A percentile compares a stretch with the other conserved stretches of the same genome.
phyloP scores from a whole-genome alignment of 1,140 invertebrate species.

The Chymomyza costata region DNA sequence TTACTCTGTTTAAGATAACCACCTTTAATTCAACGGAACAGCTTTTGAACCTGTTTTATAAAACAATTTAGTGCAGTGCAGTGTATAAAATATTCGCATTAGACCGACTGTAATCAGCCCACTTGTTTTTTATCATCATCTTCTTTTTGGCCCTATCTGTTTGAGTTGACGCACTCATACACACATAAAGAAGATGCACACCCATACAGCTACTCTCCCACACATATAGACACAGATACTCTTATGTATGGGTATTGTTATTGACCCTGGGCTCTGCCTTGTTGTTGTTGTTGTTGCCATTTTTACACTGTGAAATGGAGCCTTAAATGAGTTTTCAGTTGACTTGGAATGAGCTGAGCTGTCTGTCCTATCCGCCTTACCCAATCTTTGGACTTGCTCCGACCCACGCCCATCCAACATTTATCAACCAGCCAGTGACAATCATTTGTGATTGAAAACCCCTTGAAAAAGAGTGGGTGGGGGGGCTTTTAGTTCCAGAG shows the following conservation, averaged over 20 bases:
- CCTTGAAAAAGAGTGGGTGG: slow-evolving; percentile 8
- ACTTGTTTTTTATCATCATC: too few relatives aligned
- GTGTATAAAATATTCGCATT: too few relatives aligned
- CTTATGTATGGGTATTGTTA: slow-evolving; percentile 28
- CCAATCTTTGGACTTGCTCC: background rate
- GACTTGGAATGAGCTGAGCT: slow-evolving; percentile 37
- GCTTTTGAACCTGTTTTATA: too few relatives aligned
- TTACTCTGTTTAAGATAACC: too few relatives aligned
- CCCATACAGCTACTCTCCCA: too few relatives aligned
- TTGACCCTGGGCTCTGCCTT: slow-evolving; percentile 10
- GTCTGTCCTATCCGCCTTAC: slow-evolving; percentile 6
- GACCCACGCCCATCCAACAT: slow-evolving; percentile 5
- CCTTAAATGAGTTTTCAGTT: slow-evolving; percentile 70
- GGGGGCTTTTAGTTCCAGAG: background rate
- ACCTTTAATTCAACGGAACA: too few relatives aligned
- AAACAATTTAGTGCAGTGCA: too few relatives aligned
- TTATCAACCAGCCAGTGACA: slow-evolving; percentile 14
- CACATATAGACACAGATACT: slow-evolving; percentile 1
- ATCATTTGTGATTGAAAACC: slow-evolving; percentile 54
- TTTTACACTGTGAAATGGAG: slow-evolving; percentile 62
- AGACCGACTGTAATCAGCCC: too few relatives aligned
- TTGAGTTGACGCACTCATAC: slow-evolving; percentile 3
- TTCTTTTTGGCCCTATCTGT: slow-evolving; percentile 4
- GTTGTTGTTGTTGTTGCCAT: slow-evolving; percentile 2
- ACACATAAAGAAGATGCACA: too few relatives aligned